These are phyloP conservation scores for Cephus nigrinus DNA, from an alignment of 2,888 invertebrate genomes.

Conservation along the genomic window DNA sequence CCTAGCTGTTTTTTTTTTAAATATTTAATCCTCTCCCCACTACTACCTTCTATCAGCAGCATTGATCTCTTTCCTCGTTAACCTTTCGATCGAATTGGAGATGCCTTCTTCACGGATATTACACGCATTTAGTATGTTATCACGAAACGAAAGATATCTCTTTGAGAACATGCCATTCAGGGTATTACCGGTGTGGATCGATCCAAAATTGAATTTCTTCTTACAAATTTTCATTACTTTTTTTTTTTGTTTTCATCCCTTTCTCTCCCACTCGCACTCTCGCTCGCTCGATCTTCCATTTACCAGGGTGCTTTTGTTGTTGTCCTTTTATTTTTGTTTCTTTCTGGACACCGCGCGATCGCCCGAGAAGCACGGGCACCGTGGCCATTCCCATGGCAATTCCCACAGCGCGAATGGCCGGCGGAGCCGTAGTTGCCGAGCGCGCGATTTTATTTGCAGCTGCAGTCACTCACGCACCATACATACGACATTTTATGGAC, in stretches of 20 bases:
- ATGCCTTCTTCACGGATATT: not conserved
- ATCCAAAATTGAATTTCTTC: conserved; percentile 64
- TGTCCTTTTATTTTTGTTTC: not conserved
- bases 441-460: conserved; percentile 7
- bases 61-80: not conserved
- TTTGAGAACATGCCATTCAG: conserved; percentile 75
- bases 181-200: conserved; percentile 74
- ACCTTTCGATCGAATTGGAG: not conserved
- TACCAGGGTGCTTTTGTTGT: not conserved
- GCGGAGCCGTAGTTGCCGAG: not conserved
- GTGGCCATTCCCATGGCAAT: not conserved
- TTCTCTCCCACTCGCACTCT: conserved; percentile 34
- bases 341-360: conserved; percentile 1
- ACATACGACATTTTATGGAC: conserved; percentile 26
- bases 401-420: not conserved
- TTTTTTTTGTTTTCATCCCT: conserved; percentile 8
- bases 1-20: not conserved
- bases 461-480: conserved; percentile 15
- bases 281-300: conserved; percentile 23
- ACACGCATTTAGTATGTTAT: not conserved
- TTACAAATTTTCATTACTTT: conserved; percentile 21
- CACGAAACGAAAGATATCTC: conserved; percentile 29
- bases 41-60: not conserved
- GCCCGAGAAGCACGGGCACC: not conserved
- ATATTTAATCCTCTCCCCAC: not conserved